phyloP scores from a whole-genome alignment of 92 coral and sea anemone species.

The Galaxea fascicularis region DNA sequence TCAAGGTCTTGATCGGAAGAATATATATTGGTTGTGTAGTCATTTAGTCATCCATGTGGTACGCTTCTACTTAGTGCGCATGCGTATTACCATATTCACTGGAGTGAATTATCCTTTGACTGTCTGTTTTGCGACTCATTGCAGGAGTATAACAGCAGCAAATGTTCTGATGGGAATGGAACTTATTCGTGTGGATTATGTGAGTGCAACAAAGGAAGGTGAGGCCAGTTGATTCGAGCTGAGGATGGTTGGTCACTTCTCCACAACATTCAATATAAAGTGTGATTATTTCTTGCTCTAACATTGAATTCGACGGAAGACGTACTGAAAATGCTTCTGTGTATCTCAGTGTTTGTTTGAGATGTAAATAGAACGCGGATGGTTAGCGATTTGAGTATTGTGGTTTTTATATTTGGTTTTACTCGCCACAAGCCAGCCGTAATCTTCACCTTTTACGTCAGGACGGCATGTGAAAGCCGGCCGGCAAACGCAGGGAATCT shows the following conservation, averaged over 20 bases:
- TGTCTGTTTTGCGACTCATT: neutral
- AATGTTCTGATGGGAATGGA: constrained; percentile 81
- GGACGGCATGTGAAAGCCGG: too few relatives aligned
- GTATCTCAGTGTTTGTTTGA: neutral
- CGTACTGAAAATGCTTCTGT: neutral
- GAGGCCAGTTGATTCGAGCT: neutral
- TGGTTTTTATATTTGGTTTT: too few relatives aligned
- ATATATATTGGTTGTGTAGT: too few relatives aligned
- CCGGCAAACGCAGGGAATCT: too few relatives aligned
- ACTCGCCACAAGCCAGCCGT: too few relatives aligned
- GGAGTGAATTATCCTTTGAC: neutral
- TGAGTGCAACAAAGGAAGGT: constrained; percentile 87
- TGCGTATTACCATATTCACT: neutral
- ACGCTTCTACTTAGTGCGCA: too few relatives aligned
- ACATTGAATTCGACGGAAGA: too few relatives aligned
- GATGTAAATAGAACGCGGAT: neutral
- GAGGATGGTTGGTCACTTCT: neutral
- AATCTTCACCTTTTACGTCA: too few relatives aligned
- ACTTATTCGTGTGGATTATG: constrained; percentile 87
- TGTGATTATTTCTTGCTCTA: neutral
- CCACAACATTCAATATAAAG: too few relatives aligned
- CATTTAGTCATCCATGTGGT: too few relatives aligned
- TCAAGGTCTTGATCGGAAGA: too few relatives aligned
- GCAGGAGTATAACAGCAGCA: constrained; percentile 78
- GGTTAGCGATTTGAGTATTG: neutral